Base-by-base conservation (phyloP, 2,888 invertebrate species). In the Peribatodes rhomboidaria region DNA sequence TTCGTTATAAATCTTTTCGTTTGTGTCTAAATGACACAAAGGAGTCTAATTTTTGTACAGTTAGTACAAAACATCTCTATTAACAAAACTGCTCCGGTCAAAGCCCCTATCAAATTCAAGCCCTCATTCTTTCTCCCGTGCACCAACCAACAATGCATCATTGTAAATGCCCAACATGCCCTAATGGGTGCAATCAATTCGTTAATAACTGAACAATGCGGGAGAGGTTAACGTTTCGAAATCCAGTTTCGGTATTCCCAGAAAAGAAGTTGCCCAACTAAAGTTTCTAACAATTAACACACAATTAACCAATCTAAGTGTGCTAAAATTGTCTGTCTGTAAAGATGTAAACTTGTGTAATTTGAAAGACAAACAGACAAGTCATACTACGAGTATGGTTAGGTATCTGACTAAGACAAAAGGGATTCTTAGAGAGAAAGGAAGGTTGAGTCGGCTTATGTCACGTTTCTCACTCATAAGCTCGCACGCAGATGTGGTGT, bases 111-210 rank as follows among this genome's bases (percentile, higher is more conserved):
- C 13, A 50, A 50, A 55, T 56, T 55, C 56, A 65, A 46, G 46
- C 31, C 56, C 65, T 46, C 52, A 52, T 60, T 65, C 42, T 60
- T 46, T 46, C 56, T 56, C 39, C 8, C 27, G n/a, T n/a, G n/a
- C n/a, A n/a, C 37, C 55, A 62, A 42, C 57, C 55, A 68, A 74
- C 76, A 77, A 75, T 76, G 75, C 71, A 62, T 68, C 71, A 68
- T 67, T 63, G 67, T 55, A 62, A 68, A 59, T 73, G 75, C 74
- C 77, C 75, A 65, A 81, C 71, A 80, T 79, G 72, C 72, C 63
- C 77, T 84, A 84, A 85, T 78, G 75, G 77, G 68, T 77, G 70
- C 83, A 87, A 85, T 82, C 78, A 81, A 78, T 74, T 73, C 70
- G 73, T 76, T 82, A 83, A 79, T 81, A 71, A 77, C 74, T 72